phyloP scores from a whole-genome alignment of 1,140 invertebrate species.

The Forficula auricularia region DNA sequence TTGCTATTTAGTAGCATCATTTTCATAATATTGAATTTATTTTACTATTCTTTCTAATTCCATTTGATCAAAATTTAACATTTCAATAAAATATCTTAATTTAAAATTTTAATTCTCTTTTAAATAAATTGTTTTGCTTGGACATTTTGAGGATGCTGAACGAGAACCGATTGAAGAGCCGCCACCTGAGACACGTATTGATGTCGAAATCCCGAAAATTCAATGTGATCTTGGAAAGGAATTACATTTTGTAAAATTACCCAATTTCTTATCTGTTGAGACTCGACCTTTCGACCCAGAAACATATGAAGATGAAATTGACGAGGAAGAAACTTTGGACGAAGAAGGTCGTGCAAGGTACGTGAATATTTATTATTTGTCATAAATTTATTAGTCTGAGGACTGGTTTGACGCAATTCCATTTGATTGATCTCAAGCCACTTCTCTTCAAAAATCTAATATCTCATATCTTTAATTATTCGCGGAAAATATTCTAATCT shows the following conservation, averaged over 20 bases:
- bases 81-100: too few relatives aligned
- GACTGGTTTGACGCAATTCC: too few relatives aligned
- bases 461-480: too few relatives aligned
- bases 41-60: too few relatives aligned
- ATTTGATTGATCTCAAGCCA: too few relatives aligned
- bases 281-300: slow-evolving; percentile 85
- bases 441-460: not conserved
- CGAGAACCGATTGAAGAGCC: slow-evolving; percentile 52
- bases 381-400: too few relatives aligned
- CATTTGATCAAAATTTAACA: too few relatives aligned
- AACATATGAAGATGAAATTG: slow-evolving; percentile 97
- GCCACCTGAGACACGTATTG: slow-evolving; percentile 80
- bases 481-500: too few relatives aligned
- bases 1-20: too few relatives aligned
- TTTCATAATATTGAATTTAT: too few relatives aligned
- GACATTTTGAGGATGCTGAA: slow-evolving; percentile 31
- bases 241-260: slow-evolving; percentile 86
- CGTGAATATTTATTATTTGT: not conserved
- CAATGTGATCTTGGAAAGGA: slow-evolving; percentile 77
- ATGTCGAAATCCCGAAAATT: slow-evolving; percentile 92
- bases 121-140: not conserved
- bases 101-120: too few relatives aligned
- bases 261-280: slow-evolving; percentile 83
- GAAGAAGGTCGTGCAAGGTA: slow-evolving; percentile 87
- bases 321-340: slow-evolving; percentile 94